phyloP scores from a whole-genome alignment of 1,140 invertebrate genomes.

The Zeugodacus cucurbitae region DNA sequence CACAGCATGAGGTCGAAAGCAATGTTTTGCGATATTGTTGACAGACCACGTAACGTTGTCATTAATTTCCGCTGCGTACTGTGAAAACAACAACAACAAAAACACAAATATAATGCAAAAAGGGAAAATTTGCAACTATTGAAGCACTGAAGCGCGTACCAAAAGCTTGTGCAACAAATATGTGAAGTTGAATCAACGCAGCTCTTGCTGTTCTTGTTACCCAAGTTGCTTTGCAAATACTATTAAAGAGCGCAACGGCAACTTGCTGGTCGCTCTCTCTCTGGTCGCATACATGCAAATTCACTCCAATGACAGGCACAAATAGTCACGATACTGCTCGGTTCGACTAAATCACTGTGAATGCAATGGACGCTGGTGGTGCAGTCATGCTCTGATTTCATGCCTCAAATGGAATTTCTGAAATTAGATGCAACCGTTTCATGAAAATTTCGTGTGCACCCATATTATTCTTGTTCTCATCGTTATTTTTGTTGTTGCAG shows the following conservation, averaged over 20 bases:
- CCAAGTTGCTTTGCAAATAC: not conserved
- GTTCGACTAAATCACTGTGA: not conserved
- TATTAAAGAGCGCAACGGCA: not conserved
- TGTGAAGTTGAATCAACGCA: not conserved
- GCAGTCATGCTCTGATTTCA: not conserved
- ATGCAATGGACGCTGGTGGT: not conserved
- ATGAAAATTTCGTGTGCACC: not conserved
- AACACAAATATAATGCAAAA: too few species aligned
- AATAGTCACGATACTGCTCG: not conserved
- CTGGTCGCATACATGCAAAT: not conserved
- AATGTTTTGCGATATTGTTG: not conserved
- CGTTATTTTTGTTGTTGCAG: too few species aligned
- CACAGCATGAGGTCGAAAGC: not conserved
- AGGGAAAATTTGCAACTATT: not conserved
- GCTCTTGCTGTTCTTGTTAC: too few species aligned
- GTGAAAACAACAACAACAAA: not conserved
- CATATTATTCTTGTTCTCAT: not conserved
- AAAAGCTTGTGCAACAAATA: not conserved
- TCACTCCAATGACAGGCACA: not conserved
- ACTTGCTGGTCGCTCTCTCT: not conserved
- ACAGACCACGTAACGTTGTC: conserved; percentile 21
- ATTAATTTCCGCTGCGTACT: conserved; percentile 7
- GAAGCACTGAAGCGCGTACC: not conserved
- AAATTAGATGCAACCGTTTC: too few species aligned
- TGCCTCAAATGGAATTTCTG: too few species aligned